Evolutionary conservation across 2,888 invertebrate species (phyloP).

Genomic region (Cheilosia impressa): DNA sequence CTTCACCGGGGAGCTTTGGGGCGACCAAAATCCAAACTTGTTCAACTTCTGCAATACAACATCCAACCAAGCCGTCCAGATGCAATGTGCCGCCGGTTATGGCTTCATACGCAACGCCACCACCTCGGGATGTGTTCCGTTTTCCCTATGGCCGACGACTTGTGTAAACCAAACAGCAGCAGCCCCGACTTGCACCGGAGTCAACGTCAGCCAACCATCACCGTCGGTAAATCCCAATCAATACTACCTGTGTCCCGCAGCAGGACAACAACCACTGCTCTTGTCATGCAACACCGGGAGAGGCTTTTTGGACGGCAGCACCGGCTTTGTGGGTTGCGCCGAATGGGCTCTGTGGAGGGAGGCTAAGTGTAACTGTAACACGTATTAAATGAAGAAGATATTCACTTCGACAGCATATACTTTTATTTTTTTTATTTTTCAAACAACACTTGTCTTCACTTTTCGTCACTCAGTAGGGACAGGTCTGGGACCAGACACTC

Average conservation of each 20-base stretch:
- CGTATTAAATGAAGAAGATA: conserved; percentile 15
- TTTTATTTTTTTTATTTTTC: not conserved
- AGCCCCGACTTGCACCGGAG: conserved; percentile 62
- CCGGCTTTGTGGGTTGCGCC: conserved; percentile 76
- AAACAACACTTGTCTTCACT: conserved; percentile 1
- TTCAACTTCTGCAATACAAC: conserved; percentile 38
- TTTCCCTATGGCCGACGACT: conserved; percentile 38
- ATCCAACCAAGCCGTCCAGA: not conserved
- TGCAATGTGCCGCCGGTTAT: conserved; percentile 2
- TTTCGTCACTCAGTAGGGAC: conserved; percentile 27
- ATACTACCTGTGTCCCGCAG: conserved; percentile 74
- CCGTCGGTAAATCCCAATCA: conserved; percentile 68
- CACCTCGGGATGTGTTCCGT: conserved; percentile 51
- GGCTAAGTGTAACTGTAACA: conserved; percentile 11
- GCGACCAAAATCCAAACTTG: conserved; percentile 26
- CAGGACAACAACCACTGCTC: conserved; percentile 47
- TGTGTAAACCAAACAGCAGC: conserved; percentile 62
- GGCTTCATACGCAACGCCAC: conserved; percentile 40
- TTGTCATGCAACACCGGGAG: conserved; percentile 66
- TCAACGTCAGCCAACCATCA: conserved; percentile 70
- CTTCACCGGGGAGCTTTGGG: conserved; percentile 11
- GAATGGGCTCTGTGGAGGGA: conserved; percentile 74
- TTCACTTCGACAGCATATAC: not conserved
- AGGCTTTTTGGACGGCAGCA: conserved; percentile 69
- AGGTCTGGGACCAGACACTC: conserved; percentile 19